Conservation (phyloP, 2,113 vertebrate genomes). For the Melanerpes aurifrons region DNA sequence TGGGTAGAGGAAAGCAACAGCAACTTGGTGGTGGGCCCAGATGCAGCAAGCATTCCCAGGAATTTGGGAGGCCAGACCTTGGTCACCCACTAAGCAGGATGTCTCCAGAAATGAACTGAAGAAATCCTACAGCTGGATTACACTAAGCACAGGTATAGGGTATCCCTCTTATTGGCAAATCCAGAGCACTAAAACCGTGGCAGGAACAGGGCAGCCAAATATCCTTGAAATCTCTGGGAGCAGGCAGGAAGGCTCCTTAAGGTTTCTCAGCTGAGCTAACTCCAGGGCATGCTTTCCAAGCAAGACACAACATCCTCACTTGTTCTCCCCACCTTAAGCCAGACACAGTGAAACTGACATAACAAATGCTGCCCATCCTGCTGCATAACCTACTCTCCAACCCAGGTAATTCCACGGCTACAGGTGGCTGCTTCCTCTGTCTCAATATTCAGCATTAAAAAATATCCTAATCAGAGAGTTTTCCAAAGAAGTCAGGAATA, state of each 20-base stretch:
- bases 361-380: background rate
- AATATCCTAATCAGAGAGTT: background rate
- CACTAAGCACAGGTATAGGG: background rate
- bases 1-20: background rate
- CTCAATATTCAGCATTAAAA: background rate
- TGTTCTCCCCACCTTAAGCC: background rate
- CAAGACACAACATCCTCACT: background rate
- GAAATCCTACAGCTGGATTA: background rate
- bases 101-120: background rate
- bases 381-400: background rate
- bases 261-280: background rate
- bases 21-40: background rate
- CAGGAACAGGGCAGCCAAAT: background rate
- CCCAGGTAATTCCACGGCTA: background rate
- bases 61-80: background rate
- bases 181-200: background rate
- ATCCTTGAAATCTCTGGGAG: background rate
- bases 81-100: background rate
- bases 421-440: background rate
- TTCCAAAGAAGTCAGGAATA: background rate
- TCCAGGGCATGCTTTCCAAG: background rate
- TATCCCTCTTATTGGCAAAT: background rate
- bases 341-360: background rate
- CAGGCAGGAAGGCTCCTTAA: background rate
- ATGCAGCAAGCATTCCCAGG: background rate